phyloP scores from a whole-genome alignment of 2,113 vertebrate genomes.

The Garra rufa region DNA sequence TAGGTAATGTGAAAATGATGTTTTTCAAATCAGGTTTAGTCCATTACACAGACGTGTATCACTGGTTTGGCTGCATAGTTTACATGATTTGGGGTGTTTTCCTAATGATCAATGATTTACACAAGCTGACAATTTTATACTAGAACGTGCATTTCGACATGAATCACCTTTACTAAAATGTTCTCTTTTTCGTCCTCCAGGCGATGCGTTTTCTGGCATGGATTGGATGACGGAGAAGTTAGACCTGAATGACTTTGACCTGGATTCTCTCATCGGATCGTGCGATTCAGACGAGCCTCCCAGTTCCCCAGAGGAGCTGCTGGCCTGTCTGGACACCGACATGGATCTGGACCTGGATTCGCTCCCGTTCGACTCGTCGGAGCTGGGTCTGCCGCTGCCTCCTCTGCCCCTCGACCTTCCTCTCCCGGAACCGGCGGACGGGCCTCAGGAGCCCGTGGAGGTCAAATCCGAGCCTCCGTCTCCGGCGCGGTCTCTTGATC shows the following conservation, averaged over 20 bases:
- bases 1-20: too few species aligned
- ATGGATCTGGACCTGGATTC: conserved; percentile 81
- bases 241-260: conserved; percentile 90
- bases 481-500: conserved; percentile 34
- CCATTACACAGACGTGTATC: too few species aligned
- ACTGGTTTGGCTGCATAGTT: too few species aligned
- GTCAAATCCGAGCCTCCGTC: conserved; percentile 71
- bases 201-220: conserved; percentile 89
- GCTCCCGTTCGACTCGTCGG: conserved; percentile 58
- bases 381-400: conserved; percentile 64
- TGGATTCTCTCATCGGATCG: conserved; percentile 85
- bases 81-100: too few species aligned
- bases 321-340: conserved; percentile 85
- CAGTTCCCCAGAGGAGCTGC: conserved; percentile 85
- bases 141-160: too few species aligned
- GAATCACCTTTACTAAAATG: background rate
- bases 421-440: background rate
- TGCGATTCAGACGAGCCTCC: conserved; percentile 84
- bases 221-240: conserved; percentile 98
- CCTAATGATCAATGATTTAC: too few species aligned
- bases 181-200: conserved; percentile 63
- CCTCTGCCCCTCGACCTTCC: conserved; percentile 59
- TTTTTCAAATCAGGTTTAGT: too few species aligned
- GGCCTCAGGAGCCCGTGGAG: conserved; percentile 53
- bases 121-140: too few species aligned